phyloP scores from a whole-genome alignment of 2,888 invertebrate genomes.

The Rhodophaea formosa region DNA sequence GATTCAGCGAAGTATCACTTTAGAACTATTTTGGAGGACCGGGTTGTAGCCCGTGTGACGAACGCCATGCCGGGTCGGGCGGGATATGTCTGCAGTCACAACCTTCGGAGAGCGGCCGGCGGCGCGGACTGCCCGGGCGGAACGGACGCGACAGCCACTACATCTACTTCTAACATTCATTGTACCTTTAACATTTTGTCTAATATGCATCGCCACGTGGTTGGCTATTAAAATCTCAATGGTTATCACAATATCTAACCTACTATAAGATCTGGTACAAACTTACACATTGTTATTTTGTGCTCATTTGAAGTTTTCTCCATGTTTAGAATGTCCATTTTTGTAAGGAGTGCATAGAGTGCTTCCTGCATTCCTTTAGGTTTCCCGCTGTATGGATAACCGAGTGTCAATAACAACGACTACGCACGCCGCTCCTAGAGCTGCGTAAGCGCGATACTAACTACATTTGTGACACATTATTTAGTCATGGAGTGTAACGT shows the following conservation, averaged over 20 bases:
- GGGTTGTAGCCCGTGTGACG: conserved; percentile 28
- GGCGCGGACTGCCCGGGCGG: conserved; percentile 47
- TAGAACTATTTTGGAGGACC: conserved; percentile 34
- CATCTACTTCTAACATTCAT: conserved; percentile 67
- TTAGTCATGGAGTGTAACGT: conserved; percentile 67
- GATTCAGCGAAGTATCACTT: conserved; percentile 44
- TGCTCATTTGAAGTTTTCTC: conserved; percentile 58
- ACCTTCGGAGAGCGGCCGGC: conserved; percentile 59
- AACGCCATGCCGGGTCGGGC: conserved; percentile 17
- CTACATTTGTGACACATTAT: conserved; percentile 60
- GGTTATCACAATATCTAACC: conserved; percentile 78
- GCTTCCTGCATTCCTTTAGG: conserved; percentile 21
- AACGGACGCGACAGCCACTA: conserved; percentile 40
- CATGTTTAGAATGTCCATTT: conserved; percentile 39
- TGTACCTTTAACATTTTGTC: conserved; percentile 69
- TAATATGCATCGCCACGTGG: conserved; percentile 61
- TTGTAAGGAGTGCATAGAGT: conserved; percentile 21
- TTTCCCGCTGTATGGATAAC: conserved; percentile 19
- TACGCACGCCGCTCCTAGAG: conserved; percentile 6
- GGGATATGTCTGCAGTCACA: conserved; percentile 79
- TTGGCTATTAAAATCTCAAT: conserved; percentile 76
- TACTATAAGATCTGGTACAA: conserved; percentile 75
- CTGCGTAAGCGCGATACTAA: conserved; percentile 24
- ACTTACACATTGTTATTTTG: conserved; percentile 72
- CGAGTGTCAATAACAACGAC: conserved; percentile 14